A percentile compares a stretch with the other conserved stretches of the same genome.
Evolutionary conservation across 1,140 invertebrate species (phyloP).

Genomic region (Sycobia sp.): DNA sequence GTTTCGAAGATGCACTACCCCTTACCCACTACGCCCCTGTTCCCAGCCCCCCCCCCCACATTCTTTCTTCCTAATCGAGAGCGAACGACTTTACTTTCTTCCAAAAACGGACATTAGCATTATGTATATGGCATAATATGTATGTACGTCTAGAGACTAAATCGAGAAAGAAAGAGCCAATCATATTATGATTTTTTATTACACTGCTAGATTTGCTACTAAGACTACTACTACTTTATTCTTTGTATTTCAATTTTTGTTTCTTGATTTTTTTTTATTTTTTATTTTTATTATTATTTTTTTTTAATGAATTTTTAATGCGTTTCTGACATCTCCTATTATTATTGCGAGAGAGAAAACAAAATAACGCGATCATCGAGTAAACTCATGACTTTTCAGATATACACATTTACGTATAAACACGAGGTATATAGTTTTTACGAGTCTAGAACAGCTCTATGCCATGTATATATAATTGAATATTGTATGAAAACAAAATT

Average conservation of each 20-base stretch:
- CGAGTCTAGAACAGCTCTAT: constrained; percentile 54
- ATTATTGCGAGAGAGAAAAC: constrained; percentile 23
- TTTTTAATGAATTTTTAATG: constrained; percentile 27
- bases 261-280: too few relatives aligned
- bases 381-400: constrained; percentile 33
- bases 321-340: constrained; percentile 20
- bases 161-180: not conserved
- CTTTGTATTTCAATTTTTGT: too few relatives aligned
- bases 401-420: constrained; percentile 13
- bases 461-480: constrained; percentile 54
- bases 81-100: not conserved
- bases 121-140: too few relatives aligned
- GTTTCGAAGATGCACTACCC: constrained; percentile 31
- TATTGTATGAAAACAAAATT: constrained; percentile 41
- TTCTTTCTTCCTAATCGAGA: constrained; percentile 24
- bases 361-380: constrained; percentile 25
- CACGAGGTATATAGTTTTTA: constrained; percentile 22
- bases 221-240: constrained; percentile 13
- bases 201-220: not conserved
- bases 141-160: not conserved
- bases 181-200: constrained; percentile 14
- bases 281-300: too few relatives aligned
- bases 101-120: too few relatives aligned
- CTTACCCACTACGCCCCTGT: too few relatives aligned
- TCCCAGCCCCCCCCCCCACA: too few relatives aligned